Conservation (phyloP, 2,113 vertebrate species). For the Lycaon pictus region DNA sequence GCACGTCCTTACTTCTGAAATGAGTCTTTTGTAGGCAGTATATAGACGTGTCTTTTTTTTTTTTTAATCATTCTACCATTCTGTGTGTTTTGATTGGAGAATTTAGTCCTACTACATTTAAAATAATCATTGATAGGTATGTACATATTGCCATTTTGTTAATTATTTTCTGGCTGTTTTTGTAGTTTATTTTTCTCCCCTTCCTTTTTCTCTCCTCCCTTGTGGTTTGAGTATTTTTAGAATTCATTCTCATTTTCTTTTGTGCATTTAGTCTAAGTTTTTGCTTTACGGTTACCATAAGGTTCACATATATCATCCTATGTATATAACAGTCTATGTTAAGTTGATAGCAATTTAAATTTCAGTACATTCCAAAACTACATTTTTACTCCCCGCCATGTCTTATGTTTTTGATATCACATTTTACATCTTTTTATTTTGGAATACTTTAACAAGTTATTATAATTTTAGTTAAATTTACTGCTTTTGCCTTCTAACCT, state of each 20-base stretch:
- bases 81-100: neutral
- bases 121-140: neutral
- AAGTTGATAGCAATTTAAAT: neutral
- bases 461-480: neutral
- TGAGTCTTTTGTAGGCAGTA: neutral
- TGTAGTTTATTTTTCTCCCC: neutral
- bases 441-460: neutral
- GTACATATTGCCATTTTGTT: neutral
- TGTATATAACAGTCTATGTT: neutral
- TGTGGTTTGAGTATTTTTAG: neutral
- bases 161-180: neutral
- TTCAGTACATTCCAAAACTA: neutral
- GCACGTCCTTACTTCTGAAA: neutral
- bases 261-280: neutral
- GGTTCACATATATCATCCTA: neutral
- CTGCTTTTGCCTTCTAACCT: neutral
- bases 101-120: neutral
- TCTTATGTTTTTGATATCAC: neutral
- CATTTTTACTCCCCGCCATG: neutral
- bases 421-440: neutral
- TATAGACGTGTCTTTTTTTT: neutral
- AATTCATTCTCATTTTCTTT: neutral
- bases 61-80: neutral
- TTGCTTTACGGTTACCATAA: neutral
- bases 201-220: neutral